Evolutionary conservation across 1,140 invertebrate genomes (phyloP).

Genomic region (Drosophila parvula): DNA sequence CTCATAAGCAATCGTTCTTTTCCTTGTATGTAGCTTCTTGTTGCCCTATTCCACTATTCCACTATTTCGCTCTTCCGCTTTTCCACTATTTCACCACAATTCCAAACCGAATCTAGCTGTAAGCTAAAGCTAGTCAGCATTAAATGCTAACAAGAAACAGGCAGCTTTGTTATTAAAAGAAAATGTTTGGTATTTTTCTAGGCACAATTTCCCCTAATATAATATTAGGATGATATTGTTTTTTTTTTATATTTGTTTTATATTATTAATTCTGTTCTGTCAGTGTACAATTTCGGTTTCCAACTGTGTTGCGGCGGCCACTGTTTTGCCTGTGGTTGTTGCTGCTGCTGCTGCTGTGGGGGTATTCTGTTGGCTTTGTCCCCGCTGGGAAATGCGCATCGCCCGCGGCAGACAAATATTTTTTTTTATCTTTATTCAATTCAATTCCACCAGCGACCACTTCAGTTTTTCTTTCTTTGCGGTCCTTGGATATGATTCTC

Average conservation of each 20-base stretch:
- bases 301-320: conserved; percentile 21
- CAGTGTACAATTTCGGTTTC: conserved; percentile 14
- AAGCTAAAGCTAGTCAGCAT: too few relatives aligned
- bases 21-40: too few relatives aligned
- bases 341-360: conserved; percentile 8
- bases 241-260: neutral
- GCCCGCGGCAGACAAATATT: conserved; percentile 71
- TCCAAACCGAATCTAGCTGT: too few relatives aligned
- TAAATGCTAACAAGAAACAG: too few relatives aligned
- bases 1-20: too few relatives aligned
- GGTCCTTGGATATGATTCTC: conserved; percentile 32
- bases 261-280: neutral
- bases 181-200: too few relatives aligned
- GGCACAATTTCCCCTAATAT: too few relatives aligned
- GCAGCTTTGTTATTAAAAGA: too few relatives aligned
- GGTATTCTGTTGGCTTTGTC: conserved; percentile 53
- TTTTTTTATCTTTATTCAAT: conserved; percentile 56
- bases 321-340: conserved; percentile 31
- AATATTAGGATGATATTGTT: neutral
- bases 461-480: conserved; percentile 31
- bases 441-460: conserved; percentile 48
- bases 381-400: conserved; percentile 75
- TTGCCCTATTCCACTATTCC: too few relatives aligned
- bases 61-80: too few relatives aligned
- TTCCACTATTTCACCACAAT: too few relatives aligned